Conservation (phyloP, 2,113 vertebrate species). For the Dolichotis patagonum region DNA sequence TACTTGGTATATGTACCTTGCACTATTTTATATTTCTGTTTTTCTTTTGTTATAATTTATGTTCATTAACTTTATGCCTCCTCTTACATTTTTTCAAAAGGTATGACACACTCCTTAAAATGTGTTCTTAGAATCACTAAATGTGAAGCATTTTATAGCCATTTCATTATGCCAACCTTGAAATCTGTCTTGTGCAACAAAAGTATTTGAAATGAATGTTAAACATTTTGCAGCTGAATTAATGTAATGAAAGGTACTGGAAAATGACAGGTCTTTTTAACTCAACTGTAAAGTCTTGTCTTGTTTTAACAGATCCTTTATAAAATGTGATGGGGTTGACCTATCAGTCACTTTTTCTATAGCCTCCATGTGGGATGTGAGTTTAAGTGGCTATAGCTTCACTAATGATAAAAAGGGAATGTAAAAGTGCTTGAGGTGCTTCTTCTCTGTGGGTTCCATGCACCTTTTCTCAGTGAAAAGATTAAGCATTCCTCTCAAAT, state of each 20-base stretch:
- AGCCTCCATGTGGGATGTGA: conserved; percentile 68
- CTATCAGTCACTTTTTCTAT: conserved; percentile 66
- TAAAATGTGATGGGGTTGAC: conserved; percentile 68
- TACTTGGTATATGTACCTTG: conserved; percentile 37
- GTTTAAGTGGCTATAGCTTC: conserved; percentile 50
- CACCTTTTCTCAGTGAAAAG: conserved; percentile 37
- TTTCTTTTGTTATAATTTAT: conserved; percentile 82
- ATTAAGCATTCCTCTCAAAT: neutral
- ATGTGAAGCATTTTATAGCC: conserved; percentile 44
- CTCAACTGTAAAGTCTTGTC: conserved; percentile 68
- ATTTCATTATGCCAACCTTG: conserved; percentile 68
- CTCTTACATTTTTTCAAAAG: conserved; percentile 84
- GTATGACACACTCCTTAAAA: conserved; percentile 74
- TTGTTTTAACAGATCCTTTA: conserved; percentile 77
- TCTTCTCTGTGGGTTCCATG: conserved; percentile 19
- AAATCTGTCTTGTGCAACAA: conserved; percentile 69
- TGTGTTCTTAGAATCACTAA: conserved; percentile 56
- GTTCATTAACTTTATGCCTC: conserved; percentile 83
- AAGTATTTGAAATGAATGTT: conserved; percentile 79
- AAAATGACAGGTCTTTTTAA: conserved; percentile 73
- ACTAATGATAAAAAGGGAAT: conserved; percentile 61
- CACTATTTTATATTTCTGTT: conserved; percentile 56
- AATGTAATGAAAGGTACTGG: conserved; percentile 62
- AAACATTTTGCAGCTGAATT: conserved; percentile 70
- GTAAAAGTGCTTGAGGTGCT: conserved; percentile 33